phyloP scores from a whole-genome alignment of 2,113 vertebrate genomes.

The Galemys pyrenaicus region DNA sequence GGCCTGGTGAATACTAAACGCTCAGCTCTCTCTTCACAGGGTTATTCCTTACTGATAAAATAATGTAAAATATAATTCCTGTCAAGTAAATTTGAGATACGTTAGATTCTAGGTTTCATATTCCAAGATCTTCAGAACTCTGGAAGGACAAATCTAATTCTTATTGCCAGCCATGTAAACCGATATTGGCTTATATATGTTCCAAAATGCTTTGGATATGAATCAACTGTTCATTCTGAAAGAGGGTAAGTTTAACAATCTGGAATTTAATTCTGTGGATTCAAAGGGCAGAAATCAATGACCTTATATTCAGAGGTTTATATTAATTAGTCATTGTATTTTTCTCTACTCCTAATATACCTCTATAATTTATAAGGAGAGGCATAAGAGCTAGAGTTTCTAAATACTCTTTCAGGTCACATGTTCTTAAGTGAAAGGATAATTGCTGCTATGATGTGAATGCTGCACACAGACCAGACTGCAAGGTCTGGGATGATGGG shows the following conservation, averaged over 20 bases:
- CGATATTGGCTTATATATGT: constrained; percentile 48
- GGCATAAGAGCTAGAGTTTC: background rate
- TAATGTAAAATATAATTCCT: background rate
- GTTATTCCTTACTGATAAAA: constrained; percentile 35
- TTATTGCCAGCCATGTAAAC: constrained; percentile 45
- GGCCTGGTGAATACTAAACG: background rate
- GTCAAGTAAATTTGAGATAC: constrained; percentile 38
- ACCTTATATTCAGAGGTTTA: background rate
- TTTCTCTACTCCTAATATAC: constrained; percentile 1
- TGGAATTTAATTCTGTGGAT: constrained; percentile 61
- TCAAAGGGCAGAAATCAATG: constrained; percentile 38
- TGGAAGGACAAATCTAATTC: constrained; percentile 37
- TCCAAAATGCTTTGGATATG: constrained; percentile 23
- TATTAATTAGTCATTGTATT: constrained; percentile 44
- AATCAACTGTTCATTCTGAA: constrained; percentile 34
- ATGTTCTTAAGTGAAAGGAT: background rate
- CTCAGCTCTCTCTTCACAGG: background rate
- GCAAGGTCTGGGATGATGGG: background rate
- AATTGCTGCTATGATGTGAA: background rate
- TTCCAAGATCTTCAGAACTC: constrained; percentile 34
- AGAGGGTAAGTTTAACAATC: constrained; percentile 28
- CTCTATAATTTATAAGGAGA: constrained; percentile 51
- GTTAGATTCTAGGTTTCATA: constrained; percentile 44
- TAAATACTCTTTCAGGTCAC: background rate
- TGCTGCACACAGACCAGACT: background rate